phyloP scores from a whole-genome alignment of 2,797 vertebrate genomes.

The Clamator glandarius region DNA sequence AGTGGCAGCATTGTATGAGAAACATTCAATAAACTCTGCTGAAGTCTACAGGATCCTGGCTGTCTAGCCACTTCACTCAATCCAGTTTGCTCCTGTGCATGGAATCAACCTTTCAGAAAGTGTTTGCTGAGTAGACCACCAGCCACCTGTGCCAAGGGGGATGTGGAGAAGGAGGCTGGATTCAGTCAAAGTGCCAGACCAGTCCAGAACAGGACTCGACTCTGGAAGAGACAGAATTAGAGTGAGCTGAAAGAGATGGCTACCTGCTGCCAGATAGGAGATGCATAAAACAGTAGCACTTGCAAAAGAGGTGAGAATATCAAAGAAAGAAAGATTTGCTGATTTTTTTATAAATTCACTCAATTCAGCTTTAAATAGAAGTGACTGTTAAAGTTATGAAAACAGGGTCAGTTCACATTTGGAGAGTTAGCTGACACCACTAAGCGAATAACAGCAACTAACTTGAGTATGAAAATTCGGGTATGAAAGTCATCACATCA shows the following conservation, averaged over 20 bases:
- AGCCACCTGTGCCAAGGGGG: neutral
- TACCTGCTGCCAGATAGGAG: neutral
- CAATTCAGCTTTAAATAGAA: neutral
- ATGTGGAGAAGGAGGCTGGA: neutral
- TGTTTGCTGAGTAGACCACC: neutral
- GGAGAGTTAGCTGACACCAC: neutral
- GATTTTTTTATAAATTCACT: neutral
- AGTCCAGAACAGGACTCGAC: neutral
- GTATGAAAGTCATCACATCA: constrained; percentile 16
- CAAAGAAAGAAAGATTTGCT: neutral
- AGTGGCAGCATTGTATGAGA: neutral
- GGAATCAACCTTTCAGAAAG: neutral
- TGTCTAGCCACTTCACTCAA: neutral
- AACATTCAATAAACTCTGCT: neutral
- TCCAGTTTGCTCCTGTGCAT: neutral
- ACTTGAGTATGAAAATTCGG: constrained; percentile 4
- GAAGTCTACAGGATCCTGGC: neutral
- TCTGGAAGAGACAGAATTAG: neutral
- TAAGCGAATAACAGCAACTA: neutral
- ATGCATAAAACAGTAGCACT: neutral
- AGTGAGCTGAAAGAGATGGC: neutral
- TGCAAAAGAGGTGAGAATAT: neutral
- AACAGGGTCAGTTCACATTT: neutral
- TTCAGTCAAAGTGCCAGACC: neutral
- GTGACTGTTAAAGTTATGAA: neutral